Base-by-base conservation (phyloP, 2,888 invertebrate genomes). In the Scaptomyza flava region DNA sequence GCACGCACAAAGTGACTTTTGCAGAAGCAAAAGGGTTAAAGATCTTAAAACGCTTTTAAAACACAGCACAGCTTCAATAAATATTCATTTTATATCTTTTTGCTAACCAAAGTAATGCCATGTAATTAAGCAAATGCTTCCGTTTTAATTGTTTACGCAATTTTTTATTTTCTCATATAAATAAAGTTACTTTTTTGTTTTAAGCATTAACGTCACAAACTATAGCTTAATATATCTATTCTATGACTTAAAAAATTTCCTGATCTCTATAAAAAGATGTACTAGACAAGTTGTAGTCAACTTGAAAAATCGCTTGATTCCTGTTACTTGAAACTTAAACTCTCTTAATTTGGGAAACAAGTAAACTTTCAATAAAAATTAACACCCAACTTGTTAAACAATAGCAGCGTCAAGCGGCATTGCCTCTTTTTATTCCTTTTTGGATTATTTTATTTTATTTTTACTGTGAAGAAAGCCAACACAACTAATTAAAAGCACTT, bases 401-500 rank as follows among this genome's bases (percentile, higher is more conserved):
- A 51, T 38, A 42, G 46, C n/a, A n/a, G 20, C 23, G 33, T 3
- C 1, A 12, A 50, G 17, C 8, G n/a, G 11, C 46, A 56, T 20
- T 57, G 34, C 11, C 45, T 0, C 7, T 45, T 57, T 31, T 20
- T 20, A 4, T 17, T 12, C 31, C 8, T 11, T 33, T 2, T 6
- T 6, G 14, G 14, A 6, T 6, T 52, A n/a, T 9, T 27, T 12
- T 36, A 27, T 11, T 17, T 42, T 20, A 9, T 51, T 47, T 14
- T 14, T 48, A 27, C 46, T n/a, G 30, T 47, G 68, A 65, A 53
- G 60, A 65, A 68, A 79, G 83, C 72, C 69, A 83, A 79, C 79
- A 74, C 81, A 81, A 81, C 84, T 81, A 81, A 81, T 81, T 81
- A 83, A 83, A 81, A 83, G 79, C 84, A 77, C 84, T 81, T 83